Evolutionary conservation across 2,888 invertebrate genomes (phyloP).

Genomic region (Apodemia duryi): DNA sequence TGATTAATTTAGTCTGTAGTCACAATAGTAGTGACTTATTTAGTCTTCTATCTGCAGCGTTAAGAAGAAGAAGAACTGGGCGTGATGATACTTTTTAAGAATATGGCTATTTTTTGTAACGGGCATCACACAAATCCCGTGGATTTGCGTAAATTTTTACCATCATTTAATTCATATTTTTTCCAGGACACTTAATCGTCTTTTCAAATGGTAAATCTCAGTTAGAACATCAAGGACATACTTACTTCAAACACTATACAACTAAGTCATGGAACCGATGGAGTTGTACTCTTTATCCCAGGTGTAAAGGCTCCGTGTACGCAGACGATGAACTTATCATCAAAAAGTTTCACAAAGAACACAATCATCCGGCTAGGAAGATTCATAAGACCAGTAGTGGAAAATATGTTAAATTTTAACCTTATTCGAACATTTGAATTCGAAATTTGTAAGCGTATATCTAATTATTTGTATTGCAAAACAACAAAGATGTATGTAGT

Average conservation of each 20-base stretch:
- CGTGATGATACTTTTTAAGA: too few relatives aligned
- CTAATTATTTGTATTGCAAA: too few relatives aligned
- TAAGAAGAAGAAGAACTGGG: too few relatives aligned
- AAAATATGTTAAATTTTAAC: constrained; percentile 25
- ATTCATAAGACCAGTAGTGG: constrained; percentile 31
- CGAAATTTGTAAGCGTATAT: too few relatives aligned
- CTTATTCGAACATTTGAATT: too few relatives aligned
- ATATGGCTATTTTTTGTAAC: too few relatives aligned
- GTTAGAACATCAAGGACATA: constrained; percentile 34
- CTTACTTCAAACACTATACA: constrained; percentile 35
- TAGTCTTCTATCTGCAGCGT: too few relatives aligned
- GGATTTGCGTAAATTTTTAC: too few relatives aligned
- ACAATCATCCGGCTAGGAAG: constrained; percentile 29
- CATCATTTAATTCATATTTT: neutral
- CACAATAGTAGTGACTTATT: too few relatives aligned
- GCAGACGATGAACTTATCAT: constrained; percentile 24
- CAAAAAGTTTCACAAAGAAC: constrained; percentile 20
- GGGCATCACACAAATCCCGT: too few relatives aligned
- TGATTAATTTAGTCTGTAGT: too few relatives aligned
- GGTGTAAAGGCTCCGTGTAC: constrained; percentile 34
- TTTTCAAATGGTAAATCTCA: constrained; percentile 32
- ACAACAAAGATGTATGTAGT: constrained; percentile 24
- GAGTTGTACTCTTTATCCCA: constrained; percentile 37
- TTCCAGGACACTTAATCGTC: constrained; percentile 36
- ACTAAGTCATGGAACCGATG: constrained; percentile 29